Base-by-base conservation (phyloP, 1,140 invertebrate species). In the Drosophila novamexicana region DNA sequence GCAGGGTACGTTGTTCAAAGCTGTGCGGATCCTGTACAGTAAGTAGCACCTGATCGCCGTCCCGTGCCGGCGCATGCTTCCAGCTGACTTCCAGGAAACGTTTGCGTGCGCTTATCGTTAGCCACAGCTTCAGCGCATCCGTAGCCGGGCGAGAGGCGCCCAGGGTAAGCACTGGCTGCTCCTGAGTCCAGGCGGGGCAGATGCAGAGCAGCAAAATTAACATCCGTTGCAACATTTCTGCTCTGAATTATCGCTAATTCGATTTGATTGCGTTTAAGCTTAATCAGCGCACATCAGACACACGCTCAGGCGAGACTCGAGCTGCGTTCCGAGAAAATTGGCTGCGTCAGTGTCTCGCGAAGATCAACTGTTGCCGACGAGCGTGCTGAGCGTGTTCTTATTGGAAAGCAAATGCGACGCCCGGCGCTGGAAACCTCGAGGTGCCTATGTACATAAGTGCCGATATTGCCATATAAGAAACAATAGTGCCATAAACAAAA, bases 71-170 rank as follows among this genome's bases (percentile, higher is more conserved):
- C 0, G 91, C 90, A 81, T 92, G 79, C 29, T 64, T 75, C 91
- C 91, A 92, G 9, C 89, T 91, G 3, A 92, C 70, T 47, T 92
- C 91, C n/a, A 92, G 14, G 42, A 77, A 88, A 9, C 90, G 69
- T 47, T 85, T 88, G 16, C 79, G 85, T 10, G 91, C 88, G 63
- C 90, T 92, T 22, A 92, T 91, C 9, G 91, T 92, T 1, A 92
- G 50, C 89, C 89, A 91, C 1, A 92, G 47, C 29, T 77, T 89
- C 1, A 86, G 44, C 10, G 37, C 14, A 34, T 67, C 54, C 10
- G 14, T 22, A 0, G 49, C 18, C 12, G 67, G 49, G 12, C 57
- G 53, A 1, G 59, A 62, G 36, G 44, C 14, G 1, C 29, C 44
- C 34, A 58, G 22, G 22, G 22, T 29, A 29, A 29, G 22, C 34